phyloP scores from a whole-genome alignment of 2,888 invertebrate species.

The Melolontha melolontha region DNA sequence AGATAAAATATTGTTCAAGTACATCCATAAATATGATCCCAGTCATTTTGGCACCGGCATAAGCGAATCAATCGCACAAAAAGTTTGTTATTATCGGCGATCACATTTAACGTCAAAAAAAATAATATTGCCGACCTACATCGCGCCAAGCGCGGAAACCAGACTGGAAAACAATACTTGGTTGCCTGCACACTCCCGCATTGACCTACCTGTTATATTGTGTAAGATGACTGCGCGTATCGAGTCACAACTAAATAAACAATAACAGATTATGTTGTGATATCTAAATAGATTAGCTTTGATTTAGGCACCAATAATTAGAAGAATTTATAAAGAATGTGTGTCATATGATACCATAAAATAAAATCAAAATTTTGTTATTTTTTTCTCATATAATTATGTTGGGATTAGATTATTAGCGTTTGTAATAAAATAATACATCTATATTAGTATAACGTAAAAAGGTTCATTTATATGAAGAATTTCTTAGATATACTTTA shows the following conservation, averaged over 20 bases:
- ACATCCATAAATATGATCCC: background rate
- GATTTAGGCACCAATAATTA: background rate
- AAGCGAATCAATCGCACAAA: background rate
- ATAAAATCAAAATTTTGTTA: background rate
- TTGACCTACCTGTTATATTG: slow-evolving; percentile 49
- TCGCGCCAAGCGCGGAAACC: slow-evolving; percentile 46
- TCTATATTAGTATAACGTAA: too few relatives aligned
- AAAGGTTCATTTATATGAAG: too few relatives aligned
- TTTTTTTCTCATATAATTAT: background rate
- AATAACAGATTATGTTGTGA: slow-evolving; percentile 11
- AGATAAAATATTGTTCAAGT: background rate
- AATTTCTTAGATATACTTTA: too few relatives aligned
- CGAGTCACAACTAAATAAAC: slow-evolving; percentile 18
- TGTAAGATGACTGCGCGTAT: slow-evolving; percentile 49
- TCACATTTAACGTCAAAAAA: slow-evolving; percentile 36
- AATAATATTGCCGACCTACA: slow-evolving; percentile 45
- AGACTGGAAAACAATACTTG: slow-evolving; percentile 50
- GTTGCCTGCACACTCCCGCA: slow-evolving; percentile 46
- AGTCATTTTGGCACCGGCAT: too few relatives aligned
- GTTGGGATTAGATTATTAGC: too few relatives aligned
- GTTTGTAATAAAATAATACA: too few relatives aligned
- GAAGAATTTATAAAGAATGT: background rate
- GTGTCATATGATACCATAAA: too few relatives aligned
- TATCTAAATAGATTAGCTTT: slow-evolving; percentile 1
- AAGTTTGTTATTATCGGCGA: slow-evolving; percentile 1